phyloP scores from a whole-genome alignment of 2,888 invertebrate species.

The Cosmia pyralina region DNA sequence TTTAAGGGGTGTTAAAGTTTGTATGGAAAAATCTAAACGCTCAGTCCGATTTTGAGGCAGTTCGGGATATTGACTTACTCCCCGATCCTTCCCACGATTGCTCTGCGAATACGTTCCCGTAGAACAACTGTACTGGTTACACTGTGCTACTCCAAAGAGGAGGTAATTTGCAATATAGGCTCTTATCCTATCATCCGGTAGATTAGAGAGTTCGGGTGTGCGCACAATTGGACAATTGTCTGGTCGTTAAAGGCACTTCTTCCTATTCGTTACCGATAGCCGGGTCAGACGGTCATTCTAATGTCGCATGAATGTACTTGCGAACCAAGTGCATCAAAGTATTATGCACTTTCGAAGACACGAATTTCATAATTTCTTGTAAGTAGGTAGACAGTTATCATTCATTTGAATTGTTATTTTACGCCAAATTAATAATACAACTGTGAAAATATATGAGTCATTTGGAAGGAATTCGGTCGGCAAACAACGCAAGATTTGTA shows the following conservation, averaged over 20 bases:
- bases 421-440: constrained; percentile 14
- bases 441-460: constrained; percentile 38
- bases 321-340: constrained; percentile 23
- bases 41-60: too few relatives aligned
- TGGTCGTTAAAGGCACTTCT: constrained; percentile 73
- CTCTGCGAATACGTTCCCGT: not conserved
- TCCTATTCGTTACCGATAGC: constrained; percentile 75
- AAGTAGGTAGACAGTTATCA: not conserved
- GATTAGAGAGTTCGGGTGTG: constrained; percentile 80
- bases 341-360: constrained; percentile 23
- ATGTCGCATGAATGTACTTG: constrained; percentile 40
- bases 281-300: constrained; percentile 66
- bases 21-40: not conserved
- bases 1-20: too few relatives aligned
- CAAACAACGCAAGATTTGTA: constrained; percentile 11
- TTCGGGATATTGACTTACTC: not conserved
- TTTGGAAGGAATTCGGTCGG: not conserved
- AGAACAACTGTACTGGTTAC: not conserved
- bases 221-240: constrained; percentile 83
- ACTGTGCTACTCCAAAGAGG: constrained; percentile 43
- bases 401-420: constrained; percentile 4
- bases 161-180: constrained; percentile 80
- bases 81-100: not conserved
- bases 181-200: constrained; percentile 81
- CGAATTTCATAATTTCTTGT: constrained; percentile 1